These are phyloP conservation scores for Chironomus riparius DNA, from an alignment of 2,888 invertebrate genomes.

Conservation along the genomic window DNA sequence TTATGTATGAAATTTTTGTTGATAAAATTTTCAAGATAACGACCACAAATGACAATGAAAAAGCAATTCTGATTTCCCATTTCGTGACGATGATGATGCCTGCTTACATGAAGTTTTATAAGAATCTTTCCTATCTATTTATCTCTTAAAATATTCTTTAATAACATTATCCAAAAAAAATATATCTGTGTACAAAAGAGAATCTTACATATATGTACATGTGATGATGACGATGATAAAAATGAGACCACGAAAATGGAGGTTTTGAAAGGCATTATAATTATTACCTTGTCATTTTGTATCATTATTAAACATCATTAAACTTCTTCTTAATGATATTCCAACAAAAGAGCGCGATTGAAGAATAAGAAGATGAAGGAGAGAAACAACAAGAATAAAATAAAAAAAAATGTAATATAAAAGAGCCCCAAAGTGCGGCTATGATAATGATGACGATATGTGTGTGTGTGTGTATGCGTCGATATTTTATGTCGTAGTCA, in stretches of 20 bases:
- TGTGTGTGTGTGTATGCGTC: not conserved
- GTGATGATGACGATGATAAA: not conserved
- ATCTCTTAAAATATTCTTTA: not conserved
- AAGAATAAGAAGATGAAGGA: not conserved
- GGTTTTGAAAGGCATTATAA: conserved; percentile 22
- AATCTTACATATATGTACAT: not conserved
- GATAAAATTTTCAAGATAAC: not conserved
- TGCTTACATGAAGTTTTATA: not conserved
- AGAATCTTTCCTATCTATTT: not conserved
- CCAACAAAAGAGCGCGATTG: conserved; percentile 4
- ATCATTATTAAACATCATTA: conserved; percentile 27
- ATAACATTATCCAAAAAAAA: not conserved
- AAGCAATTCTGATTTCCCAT: not conserved
- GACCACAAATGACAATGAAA: not conserved
- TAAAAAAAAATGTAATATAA: not conserved
- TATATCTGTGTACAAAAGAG: not conserved
- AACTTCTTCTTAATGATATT: conserved; percentile 27
- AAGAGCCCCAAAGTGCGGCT: not conserved
- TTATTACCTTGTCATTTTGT: conserved; percentile 27
- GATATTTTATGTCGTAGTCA: conserved; percentile 1
- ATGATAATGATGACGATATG: not conserved
- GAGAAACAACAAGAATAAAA: not conserved
- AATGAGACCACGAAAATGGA: conserved; percentile 1
- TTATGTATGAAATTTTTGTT: not conserved
- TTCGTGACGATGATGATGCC: not conserved